Evolutionary conservation across 2,888 invertebrate species (phyloP).

Genomic region (Macropis europaea): DNA sequence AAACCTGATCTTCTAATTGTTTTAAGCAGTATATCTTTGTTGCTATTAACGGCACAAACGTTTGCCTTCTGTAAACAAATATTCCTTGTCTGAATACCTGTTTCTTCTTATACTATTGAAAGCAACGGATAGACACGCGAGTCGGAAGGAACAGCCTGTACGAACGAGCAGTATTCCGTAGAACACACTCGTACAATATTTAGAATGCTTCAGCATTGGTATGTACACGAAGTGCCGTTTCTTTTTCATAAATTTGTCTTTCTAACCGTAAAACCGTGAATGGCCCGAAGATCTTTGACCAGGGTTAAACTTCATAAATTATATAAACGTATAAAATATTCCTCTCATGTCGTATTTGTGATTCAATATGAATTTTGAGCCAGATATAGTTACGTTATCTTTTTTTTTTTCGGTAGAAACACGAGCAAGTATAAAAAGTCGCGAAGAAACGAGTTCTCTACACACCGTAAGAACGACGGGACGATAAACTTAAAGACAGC

Average conservation of each 20-base stretch:
- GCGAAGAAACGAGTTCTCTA: slow-evolving; percentile 22
- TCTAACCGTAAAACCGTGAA: slow-evolving; percentile 13
- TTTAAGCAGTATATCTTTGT: too few species aligned
- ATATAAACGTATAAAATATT: slow-evolving; percentile 49
- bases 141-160: too few species aligned
- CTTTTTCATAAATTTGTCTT: neutral
- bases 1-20: too few species aligned
- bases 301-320: slow-evolving; percentile 21
- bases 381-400: slow-evolving; percentile 17
- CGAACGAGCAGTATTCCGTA: slow-evolving; percentile 38
- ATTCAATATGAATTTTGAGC: slow-evolving; percentile 37
- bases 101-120: too few species aligned
- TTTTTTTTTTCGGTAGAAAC: slow-evolving; percentile 21
- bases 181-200: slow-evolving; percentile 46
- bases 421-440: slow-evolving; percentile 40
- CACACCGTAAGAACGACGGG: slow-evolving; percentile 30
- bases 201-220: slow-evolving; percentile 37
- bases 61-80: too few species aligned
- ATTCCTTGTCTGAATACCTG: too few species aligned
- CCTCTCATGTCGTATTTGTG: slow-evolving; percentile 21
- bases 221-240: slow-evolving; percentile 34
- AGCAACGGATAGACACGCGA: too few species aligned
- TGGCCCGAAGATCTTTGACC: slow-evolving; percentile 25
- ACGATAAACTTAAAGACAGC: slow-evolving; percentile 43
- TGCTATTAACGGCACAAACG: too few species aligned